Base-by-base conservation (phyloP, 1,140 invertebrate species). In the Musca domestica region DNA sequence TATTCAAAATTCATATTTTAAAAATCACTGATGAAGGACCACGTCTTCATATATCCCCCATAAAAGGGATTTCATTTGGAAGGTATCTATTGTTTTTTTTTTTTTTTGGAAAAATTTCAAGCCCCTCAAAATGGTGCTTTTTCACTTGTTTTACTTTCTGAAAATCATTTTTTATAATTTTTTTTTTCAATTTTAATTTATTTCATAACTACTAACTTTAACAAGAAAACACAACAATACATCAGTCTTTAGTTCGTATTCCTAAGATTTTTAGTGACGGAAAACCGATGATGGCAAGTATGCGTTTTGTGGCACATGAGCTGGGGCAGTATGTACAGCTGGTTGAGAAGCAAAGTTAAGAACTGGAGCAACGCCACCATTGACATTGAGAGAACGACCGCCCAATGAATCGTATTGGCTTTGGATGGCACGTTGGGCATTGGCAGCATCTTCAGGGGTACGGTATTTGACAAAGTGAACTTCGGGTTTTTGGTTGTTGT, bases 371-470 rank as follows among this genome's bases (percentile, higher is more conserved):
- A 75, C 72, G 9, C 77, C 77, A 1, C 77, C 77, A 51, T 79
- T 70, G 12, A 67, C 70, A 34, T 71, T 48, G n/a, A 69, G 66
- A 51, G 77, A 71, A 25, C 68, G 23, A 19, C 77, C 77, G 6
- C 77, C 77, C 25, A 79, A 69, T 48, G 74, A 71, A 27, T 79
- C 77, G 61, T 79, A 79, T 67, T 79, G 77, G 2, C 67, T 64
- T 22, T 79, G 74, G 48, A 79, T 79, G 41, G 74, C 72, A 1
- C 67, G n/a, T n/a, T n/a, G n/a, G n/a, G n/a, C n/a, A n/a, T n/a
- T n/a, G n/a, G n/a, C n/a, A n/a, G n/a, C n/a, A n/a, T n/a, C n/a
- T n/a, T n/a, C n/a, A n/a, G n/a, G n/a, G n/a, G n/a, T n/a, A n/a
- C n/a, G n/a, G n/a, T n/a, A n/a, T n/a, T n/a, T n/a, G n/a, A n/a